A percentile compares a stretch with the other conserved stretches of the same genome.
Conservation (phyloP, 2,797 vertebrate genomes). For the Sebastes wilsoni region DNA sequence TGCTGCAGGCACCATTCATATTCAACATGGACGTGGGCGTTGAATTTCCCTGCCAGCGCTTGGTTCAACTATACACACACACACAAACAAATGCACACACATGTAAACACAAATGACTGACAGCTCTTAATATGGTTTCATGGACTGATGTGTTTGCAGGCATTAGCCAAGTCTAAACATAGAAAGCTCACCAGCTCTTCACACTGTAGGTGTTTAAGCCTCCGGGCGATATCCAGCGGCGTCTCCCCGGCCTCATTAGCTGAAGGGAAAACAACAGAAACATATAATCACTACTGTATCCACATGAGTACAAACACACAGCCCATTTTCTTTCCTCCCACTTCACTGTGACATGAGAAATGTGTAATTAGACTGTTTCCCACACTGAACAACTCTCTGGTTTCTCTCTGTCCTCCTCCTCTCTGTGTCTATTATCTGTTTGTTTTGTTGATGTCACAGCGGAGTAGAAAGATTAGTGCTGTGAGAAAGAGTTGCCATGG, state of each 20-base stretch:
- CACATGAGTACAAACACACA: constrained; percentile 47
- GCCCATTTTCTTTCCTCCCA: constrained; percentile 34
- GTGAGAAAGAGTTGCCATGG: constrained; percentile 59
- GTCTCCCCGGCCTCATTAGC: constrained; percentile 98
- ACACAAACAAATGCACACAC: constrained; percentile 22
- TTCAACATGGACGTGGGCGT: constrained; percentile 96
- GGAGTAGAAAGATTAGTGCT: constrained; percentile 48
- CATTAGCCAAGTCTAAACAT: neutral
- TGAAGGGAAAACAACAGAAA: constrained; percentile 64
- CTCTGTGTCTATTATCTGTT: constrained; percentile 46
- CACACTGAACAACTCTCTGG: constrained; percentile 53
- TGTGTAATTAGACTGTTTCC: constrained; percentile 70
- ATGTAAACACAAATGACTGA: neutral
- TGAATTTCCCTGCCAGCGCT: constrained; percentile 94
- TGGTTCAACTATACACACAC: constrained; percentile 88
- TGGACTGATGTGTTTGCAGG: neutral
- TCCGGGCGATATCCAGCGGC: constrained; percentile 92
- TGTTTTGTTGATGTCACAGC: constrained; percentile 54
- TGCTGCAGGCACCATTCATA: constrained; percentile 98
- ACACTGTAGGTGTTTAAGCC: constrained; percentile 94
- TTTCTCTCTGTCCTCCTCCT: constrained; percentile 16
- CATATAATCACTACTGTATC: constrained; percentile 36
- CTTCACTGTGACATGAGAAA: constrained; percentile 55
- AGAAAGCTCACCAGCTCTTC: constrained; percentile 92
- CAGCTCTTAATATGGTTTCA: neutral